A percentile compares a stretch with the other conserved stretches of the same genome.
These are phyloP conservation scores for Incurvaria masculella DNA, from an alignment of 2,888 invertebrate genomes.

Conservation along the genomic window DNA sequence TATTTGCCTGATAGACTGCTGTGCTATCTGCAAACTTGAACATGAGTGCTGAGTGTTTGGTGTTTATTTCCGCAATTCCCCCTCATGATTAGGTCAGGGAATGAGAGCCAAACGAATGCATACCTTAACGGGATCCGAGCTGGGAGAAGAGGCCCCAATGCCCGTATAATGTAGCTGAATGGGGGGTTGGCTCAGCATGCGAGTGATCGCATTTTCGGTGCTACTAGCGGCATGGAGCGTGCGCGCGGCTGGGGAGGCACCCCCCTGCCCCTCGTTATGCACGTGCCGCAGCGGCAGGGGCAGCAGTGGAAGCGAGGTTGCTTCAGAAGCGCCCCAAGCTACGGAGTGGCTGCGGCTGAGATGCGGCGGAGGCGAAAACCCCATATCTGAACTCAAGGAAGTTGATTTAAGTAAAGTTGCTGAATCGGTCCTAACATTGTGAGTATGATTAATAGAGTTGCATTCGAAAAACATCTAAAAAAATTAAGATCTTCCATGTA, in stretches of 20 bases:
- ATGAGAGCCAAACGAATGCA: no score
- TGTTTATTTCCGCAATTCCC: neutral
- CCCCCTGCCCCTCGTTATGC: conserved; percentile 53
- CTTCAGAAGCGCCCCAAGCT: conserved; percentile 47
- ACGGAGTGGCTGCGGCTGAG: conserved; percentile 59
- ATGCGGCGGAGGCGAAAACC: conserved; percentile 59
- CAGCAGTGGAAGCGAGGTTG: conserved; percentile 41
- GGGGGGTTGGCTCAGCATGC: neutral
- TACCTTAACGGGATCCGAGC: no score
- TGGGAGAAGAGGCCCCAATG: neutral
- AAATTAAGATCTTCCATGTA: no score
- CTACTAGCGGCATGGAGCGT: conserved; percentile 27
- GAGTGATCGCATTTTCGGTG: neutral
- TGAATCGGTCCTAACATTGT: conserved; percentile 63
- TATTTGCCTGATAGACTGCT: no score
- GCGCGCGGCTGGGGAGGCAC: conserved; percentile 24
- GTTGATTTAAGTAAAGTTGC: conserved; percentile 60
- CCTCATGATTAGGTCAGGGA: no score
- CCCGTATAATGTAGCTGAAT: neutral
- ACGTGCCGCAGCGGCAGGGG: conserved; percentile 55
- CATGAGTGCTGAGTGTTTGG: neutral
- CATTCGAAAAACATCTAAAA: neutral
- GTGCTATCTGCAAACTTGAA: no score
- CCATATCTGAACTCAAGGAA: conserved; percentile 59
- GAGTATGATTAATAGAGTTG: conserved; percentile 35